A percentile compares a stretch with the other conserved stretches of the same genome.
phyloP scores from a whole-genome alignment of 2,113 vertebrate species.

The Jacana jacana region DNA sequence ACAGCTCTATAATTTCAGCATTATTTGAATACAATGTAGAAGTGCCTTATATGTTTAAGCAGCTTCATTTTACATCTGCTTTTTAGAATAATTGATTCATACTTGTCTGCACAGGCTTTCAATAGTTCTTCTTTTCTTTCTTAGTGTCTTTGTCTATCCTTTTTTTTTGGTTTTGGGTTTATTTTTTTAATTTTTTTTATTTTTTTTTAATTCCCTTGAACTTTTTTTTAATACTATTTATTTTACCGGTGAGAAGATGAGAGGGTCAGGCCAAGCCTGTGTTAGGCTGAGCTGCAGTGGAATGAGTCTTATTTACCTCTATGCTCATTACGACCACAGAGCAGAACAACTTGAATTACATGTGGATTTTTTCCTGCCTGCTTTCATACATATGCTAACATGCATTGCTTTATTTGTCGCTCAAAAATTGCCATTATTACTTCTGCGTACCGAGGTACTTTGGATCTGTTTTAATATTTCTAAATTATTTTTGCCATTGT shows the following conservation, averaged over 20 bases:
- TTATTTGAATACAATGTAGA: constrained; percentile 67
- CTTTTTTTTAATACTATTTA: not conserved
- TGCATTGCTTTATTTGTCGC: not conserved
- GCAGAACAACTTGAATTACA: not conserved
- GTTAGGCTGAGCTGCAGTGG: not conserved
- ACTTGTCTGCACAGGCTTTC: constrained; percentile 59
- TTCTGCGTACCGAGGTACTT: not conserved
- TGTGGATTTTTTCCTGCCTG: not conserved
- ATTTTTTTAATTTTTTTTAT: not conserved
- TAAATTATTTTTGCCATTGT: not conserved
- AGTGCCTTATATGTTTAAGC: constrained; percentile 60
- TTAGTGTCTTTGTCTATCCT: constrained; percentile 15
- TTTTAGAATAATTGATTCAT: constrained; percentile 68
- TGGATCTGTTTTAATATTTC: not conserved
- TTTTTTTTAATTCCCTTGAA: not conserved
- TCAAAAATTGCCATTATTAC: not conserved
- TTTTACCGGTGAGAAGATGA: not conserved
- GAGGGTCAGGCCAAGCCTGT: not conserved
- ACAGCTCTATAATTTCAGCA: constrained; percentile 69
- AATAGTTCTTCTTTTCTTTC: constrained; percentile 48
- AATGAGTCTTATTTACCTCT: not conserved
- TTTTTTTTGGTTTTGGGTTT: not conserved
- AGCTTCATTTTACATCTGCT: constrained; percentile 64
- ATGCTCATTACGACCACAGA: not conserved
- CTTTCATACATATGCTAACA: not conserved